Percentiles rank a stretch among this genome's conserved stretches.
phyloP scores from a whole-genome alignment of 2,113 vertebrate species.

The Eudyptes chrysolophus region DNA sequence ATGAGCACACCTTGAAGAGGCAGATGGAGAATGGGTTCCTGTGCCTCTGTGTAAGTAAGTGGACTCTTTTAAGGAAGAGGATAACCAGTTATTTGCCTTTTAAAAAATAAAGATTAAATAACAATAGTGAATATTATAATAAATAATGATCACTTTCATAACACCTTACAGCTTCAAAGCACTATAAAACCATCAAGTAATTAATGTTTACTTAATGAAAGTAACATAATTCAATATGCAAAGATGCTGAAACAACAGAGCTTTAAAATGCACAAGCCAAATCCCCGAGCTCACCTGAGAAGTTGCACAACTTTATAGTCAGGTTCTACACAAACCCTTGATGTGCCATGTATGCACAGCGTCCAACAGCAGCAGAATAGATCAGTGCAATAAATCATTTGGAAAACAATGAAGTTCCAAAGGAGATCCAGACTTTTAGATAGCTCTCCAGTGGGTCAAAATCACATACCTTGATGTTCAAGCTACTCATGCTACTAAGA shows the following conservation, averaged over 20 bases:
- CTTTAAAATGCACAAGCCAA: neutral
- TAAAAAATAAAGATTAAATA: neutral
- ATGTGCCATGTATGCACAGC: neutral
- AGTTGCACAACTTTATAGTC: neutral
- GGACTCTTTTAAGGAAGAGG: neutral
- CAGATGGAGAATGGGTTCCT: neutral
- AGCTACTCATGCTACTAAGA: neutral
- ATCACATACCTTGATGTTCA: neutral
- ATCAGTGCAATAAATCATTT: neutral
- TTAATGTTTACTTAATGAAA: constrained; percentile 4
- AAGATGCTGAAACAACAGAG: neutral
- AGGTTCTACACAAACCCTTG: neutral
- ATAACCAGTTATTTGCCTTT: neutral
- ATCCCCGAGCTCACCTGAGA: neutral
- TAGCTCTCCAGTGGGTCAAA: neutral
- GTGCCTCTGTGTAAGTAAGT: neutral
- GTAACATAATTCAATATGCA: neutral
- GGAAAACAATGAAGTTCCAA: neutral
- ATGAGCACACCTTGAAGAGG: neutral
- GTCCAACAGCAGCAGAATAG: neutral
- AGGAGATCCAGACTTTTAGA: neutral
- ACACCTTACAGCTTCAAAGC: neutral
- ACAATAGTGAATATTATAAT: neutral
- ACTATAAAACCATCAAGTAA: neutral
- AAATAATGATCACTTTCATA: neutral